Evolutionary conservation across 2,888 invertebrate species (phyloP).

Genomic region (Junonia oenone): DNA sequence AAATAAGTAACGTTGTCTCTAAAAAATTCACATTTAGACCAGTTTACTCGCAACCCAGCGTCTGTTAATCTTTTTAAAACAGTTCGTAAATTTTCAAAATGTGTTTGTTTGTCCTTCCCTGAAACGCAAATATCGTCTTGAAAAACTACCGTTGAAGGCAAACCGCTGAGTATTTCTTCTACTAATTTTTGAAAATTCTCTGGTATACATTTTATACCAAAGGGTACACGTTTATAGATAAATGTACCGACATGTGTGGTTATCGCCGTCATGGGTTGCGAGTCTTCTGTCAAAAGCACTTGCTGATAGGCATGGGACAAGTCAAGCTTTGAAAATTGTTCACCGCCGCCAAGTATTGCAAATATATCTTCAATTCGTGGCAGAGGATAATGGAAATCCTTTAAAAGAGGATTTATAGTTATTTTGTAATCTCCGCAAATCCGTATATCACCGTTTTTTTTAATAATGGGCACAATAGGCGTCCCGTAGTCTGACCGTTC

Average conservation of each 20-base stretch:
- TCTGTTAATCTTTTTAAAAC: too few species aligned
- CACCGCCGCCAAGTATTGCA: constrained; percentile 24
- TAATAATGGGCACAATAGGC: not conserved
- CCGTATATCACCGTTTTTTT: not conserved
- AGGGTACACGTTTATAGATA: not conserved
- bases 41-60: too few species aligned
- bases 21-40: too few species aligned
- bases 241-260: constrained; percentile 31
- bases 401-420: not conserved
- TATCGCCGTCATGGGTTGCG: constrained; percentile 31
- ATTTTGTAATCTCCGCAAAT: not conserved
- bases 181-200: constrained; percentile 37
- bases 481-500: not conserved
- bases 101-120: too few species aligned
- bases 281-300: constrained; percentile 24
- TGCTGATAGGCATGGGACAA: constrained; percentile 31
- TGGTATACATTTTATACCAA: not conserved
- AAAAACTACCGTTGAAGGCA: too few species aligned
- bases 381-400: constrained; percentile 18
- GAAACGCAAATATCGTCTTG: not conserved
- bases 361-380: constrained; percentile 30
- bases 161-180: constrained; percentile 21
- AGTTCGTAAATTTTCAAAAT: too few species aligned
- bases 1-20: not conserved
- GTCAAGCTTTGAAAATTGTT: constrained; percentile 31